These are phyloP conservation scores for Yponomeuta cagnagella DNA, from an alignment of 2,888 invertebrate species.

Conservation along the genomic window DNA sequence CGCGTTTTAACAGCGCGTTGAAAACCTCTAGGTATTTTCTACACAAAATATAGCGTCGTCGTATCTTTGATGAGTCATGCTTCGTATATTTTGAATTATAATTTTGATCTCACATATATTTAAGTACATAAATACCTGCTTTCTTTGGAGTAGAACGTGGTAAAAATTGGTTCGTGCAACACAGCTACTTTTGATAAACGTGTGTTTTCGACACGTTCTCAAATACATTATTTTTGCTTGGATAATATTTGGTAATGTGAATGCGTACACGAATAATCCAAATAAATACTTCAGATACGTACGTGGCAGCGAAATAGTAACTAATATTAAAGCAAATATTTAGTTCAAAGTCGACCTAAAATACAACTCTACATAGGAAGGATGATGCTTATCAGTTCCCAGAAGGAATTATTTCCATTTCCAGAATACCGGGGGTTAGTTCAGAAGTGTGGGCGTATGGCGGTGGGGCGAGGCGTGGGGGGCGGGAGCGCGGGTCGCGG, in stretches of 20 bases:
- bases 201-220: background rate
- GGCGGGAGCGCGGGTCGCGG: slow-evolving; percentile 51
- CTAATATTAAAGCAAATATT: too few species aligned
- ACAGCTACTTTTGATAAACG: background rate
- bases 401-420: background rate
- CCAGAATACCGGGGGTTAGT: slow-evolving; percentile 25
- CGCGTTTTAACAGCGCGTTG: background rate
- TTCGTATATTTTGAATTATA: background rate
- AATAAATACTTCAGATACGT: too few species aligned
- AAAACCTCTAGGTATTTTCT: too few species aligned
- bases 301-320: too few species aligned
- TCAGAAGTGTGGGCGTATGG: slow-evolving; percentile 27
- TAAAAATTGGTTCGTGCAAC: background rate
- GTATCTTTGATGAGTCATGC: background rate
- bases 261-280: too few species aligned
- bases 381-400: background rate
- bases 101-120: too few species aligned
- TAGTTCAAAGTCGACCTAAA: too few species aligned
- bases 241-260: too few species aligned
- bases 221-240: background rate
- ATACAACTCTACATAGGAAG: background rate
- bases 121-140: too few species aligned
- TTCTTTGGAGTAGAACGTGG: too few species aligned
- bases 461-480: slow-evolving; percentile 36
- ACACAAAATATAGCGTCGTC: background rate